phyloP scores from a whole-genome alignment of 2,797 vertebrate species.

The Emydoidea blandingii region DNA sequence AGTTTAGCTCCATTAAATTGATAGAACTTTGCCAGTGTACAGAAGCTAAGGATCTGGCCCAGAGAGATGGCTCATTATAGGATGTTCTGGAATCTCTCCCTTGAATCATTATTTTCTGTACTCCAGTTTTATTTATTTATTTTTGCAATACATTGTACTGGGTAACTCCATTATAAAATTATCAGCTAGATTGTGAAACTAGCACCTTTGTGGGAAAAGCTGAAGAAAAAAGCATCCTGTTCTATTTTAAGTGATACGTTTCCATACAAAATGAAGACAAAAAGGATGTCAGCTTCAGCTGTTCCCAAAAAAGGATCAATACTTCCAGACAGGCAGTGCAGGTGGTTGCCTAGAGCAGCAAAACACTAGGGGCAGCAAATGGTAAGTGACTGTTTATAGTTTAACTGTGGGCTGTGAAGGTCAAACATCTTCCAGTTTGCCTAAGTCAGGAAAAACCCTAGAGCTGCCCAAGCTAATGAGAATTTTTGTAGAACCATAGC shows the following conservation, averaged over 20 bases:
- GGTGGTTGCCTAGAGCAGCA: not conserved
- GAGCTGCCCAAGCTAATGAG: not conserved
- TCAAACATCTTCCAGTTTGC: conserved; percentile 7
- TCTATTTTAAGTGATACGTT: not conserved
- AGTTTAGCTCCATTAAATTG: not conserved
- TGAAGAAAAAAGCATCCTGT: not conserved
- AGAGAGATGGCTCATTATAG: fast-evolving
- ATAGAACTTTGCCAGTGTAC: not conserved
- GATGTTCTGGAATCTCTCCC: not conserved
- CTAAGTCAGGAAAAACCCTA: not conserved
- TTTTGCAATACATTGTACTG: not conserved
- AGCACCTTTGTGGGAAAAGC: not conserved
- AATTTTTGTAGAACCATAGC: not conserved
- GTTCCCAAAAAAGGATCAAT: not conserved
- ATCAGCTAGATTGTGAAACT: not conserved
- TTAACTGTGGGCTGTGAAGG: not conserved
- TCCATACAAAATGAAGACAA: not conserved
- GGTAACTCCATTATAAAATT: not conserved
- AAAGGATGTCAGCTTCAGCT: not conserved
- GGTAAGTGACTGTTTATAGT: not conserved
- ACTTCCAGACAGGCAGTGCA: not conserved
- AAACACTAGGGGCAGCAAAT: not conserved
- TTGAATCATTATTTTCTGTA: not conserved
- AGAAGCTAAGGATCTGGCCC: not conserved
- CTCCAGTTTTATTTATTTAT: not conserved